These are phyloP conservation scores for Drosophila bocqueti DNA, from an alignment of 1,140 invertebrate genomes.

Conservation along the genomic window DNA sequence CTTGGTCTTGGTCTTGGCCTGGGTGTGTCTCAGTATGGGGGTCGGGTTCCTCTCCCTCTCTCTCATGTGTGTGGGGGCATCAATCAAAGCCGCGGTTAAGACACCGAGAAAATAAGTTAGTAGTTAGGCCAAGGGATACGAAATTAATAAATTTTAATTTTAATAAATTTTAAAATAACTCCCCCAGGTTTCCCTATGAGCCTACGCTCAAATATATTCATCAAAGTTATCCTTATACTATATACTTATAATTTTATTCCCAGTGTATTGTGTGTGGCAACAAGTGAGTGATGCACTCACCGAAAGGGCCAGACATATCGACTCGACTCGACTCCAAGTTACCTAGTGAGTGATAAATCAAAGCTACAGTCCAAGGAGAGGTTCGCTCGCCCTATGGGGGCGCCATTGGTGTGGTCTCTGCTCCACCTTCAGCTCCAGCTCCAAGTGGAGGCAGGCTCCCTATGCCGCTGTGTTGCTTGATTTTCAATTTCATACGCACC, in stretches of 20 bases:
- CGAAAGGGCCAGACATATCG: conserved; percentile 39
- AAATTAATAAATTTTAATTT: background rate
- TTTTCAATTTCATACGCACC: conserved; percentile 82
- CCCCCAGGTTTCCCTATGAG: no score
- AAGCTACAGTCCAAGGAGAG: conserved; percentile 30
- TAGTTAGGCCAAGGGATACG: accelerated
- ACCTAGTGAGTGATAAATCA: conserved; percentile 58
- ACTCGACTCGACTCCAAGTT: conserved; percentile 33
- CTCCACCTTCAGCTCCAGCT: background rate
- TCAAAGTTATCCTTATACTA: background rate
- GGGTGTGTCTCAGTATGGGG: conserved; percentile 45
- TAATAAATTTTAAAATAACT: background rate
- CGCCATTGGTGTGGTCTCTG: conserved; percentile 47
- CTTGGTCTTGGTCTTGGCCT: conserved; percentile 22
- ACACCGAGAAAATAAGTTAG: conserved; percentile 5
- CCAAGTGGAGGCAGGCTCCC: conserved; percentile 39
- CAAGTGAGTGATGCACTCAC: conserved; percentile 49
- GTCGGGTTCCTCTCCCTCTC: background rate
- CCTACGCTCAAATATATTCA: no score
- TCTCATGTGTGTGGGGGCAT: conserved; percentile 57
- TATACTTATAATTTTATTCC: background rate
- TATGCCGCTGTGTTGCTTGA: conserved; percentile 42
- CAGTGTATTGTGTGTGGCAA: conserved; percentile 16
- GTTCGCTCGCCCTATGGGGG: conserved; percentile 10
- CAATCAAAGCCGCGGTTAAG: conserved; percentile 74